Evolutionary conservation across 2,797 vertebrate genomes (phyloP), one percentile per base, ranked within the genome.

Genomic region (Brachyalestes nurse): DNA sequence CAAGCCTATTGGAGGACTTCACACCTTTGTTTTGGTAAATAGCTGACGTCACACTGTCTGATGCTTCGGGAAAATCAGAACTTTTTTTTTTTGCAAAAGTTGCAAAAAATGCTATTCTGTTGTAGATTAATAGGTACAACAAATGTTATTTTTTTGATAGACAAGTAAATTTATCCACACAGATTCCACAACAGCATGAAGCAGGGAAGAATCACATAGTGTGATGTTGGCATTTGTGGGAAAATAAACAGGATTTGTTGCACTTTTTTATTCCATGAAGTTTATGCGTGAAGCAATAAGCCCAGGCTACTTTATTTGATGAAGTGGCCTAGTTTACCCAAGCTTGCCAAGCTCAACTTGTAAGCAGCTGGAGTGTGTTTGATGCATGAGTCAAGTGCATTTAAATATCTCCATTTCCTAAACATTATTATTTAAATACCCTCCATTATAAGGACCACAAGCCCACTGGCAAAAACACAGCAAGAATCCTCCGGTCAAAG

Each of bases 21-120:
- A 82, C 81, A 82, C 81, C 74, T 82, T 82, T 78, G 81, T 82
- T 82, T 82, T 82, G 81, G 81, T 82, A 82, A 82, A 78, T 82
- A 82, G 81, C 61, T 67, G 75, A 75, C 16, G 14, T 67, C 70
- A 70, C 53, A 62, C 71, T 75, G 72, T 70, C 45, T 82, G 81
- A 81, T 74, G 57, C 51, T 74, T 80, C 19, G 25, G n/a, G 38
- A 38, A 19, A 72, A 53, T 5, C 0, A 7, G 12, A 49, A 25
- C 9, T 34, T 34, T 34, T 34, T 34, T 34, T 34, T 34, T 34
- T 1, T 34, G 34, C 34, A 49, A 12, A 25, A 70, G 25, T 47
- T 21, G 13, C 21, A 19, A 57, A 45, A 65, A 21, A 38, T 51
- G 6, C 13, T 34, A 28, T 19, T 25, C 17, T 49, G 6, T 69